Conservation (phyloP, 2,797 vertebrate genomes). For the Onychomys torridus region DNA sequence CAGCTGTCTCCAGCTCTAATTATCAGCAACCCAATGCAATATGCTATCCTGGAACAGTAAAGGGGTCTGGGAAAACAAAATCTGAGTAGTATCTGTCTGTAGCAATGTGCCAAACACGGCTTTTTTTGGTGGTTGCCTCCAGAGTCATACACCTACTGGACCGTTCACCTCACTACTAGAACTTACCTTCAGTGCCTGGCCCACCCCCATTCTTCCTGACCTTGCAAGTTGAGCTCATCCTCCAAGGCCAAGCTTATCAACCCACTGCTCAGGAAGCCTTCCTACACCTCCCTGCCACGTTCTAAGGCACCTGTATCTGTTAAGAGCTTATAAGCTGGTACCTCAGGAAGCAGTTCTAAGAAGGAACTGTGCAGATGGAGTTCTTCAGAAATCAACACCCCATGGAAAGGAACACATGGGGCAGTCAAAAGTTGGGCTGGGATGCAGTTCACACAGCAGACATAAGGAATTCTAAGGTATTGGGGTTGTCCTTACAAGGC, state of each 20-base stretch:
- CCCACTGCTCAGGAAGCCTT: background rate
- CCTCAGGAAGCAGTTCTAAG: background rate
- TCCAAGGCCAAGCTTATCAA: background rate
- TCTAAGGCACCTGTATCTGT: background rate
- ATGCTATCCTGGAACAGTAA: background rate
- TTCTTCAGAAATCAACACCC: background rate
- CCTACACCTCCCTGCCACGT: rapidly evolving
- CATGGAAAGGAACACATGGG: background rate
- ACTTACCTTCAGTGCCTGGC: background rate
- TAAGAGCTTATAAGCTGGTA: background rate
- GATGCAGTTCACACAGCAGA: background rate
- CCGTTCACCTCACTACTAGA: no score
- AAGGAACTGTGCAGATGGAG: background rate
- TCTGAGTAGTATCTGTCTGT: no score
- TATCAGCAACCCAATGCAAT: background rate
- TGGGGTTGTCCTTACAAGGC: background rate
- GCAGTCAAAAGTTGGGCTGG: background rate
- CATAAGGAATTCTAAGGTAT: background rate
- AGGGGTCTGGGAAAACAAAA: background rate
- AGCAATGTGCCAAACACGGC: background rate
- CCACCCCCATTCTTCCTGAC: background rate
- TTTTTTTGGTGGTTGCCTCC: background rate
- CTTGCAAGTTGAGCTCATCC: background rate
- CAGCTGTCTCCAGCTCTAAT: no score
- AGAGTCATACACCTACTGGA: background rate